Evolutionary conservation across 1,140 invertebrate genomes (phyloP).

Genomic region (Heliconius himera): DNA sequence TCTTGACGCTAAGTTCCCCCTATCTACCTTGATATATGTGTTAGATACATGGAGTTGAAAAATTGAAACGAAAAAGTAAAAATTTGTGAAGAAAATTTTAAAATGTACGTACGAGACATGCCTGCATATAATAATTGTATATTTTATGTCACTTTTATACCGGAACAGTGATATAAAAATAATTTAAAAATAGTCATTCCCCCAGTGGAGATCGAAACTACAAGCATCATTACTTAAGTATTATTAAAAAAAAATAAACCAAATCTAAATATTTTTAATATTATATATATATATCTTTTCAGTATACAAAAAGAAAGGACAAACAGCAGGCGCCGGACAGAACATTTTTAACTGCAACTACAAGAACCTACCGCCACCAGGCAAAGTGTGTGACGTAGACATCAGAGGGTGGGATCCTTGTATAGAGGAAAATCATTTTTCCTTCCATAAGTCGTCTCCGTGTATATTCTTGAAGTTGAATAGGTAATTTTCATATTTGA

Average conservation of each 20-base stretch:
- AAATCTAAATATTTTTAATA: no score
- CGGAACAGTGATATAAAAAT: no score
- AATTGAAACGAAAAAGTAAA: no score
- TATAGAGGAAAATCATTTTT: slow-evolving; percentile 86
- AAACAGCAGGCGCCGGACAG: slow-evolving; percentile 84
- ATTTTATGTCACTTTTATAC: no score
- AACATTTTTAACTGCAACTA: slow-evolving; percentile 87
- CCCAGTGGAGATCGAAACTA: no score
- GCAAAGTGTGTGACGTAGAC: slow-evolving; percentile 88
- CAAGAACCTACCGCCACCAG: slow-evolving; percentile 82
- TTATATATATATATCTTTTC: slow-evolving; percentile 34
- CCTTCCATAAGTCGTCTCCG: slow-evolving; percentile 89
- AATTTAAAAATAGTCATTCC: no score
- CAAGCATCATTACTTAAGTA: no score
- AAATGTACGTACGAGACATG: no score
- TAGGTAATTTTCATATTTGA: slow-evolving; percentile 61
- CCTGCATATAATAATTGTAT: no score
- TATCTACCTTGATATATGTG: background rate
- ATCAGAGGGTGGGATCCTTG: slow-evolving; percentile 85
- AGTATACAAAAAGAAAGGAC: slow-evolving; percentile 87
- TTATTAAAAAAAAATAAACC: no score
- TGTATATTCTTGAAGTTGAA: slow-evolving; percentile 93
- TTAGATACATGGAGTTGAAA: no score
- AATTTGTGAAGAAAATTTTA: no score
- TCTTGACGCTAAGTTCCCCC: background rate